Evolutionary conservation across 2,113 vertebrate species (phyloP), one percentile per base, ranked within the genome.

Genomic region (Acrocephalus kingi): DNA sequence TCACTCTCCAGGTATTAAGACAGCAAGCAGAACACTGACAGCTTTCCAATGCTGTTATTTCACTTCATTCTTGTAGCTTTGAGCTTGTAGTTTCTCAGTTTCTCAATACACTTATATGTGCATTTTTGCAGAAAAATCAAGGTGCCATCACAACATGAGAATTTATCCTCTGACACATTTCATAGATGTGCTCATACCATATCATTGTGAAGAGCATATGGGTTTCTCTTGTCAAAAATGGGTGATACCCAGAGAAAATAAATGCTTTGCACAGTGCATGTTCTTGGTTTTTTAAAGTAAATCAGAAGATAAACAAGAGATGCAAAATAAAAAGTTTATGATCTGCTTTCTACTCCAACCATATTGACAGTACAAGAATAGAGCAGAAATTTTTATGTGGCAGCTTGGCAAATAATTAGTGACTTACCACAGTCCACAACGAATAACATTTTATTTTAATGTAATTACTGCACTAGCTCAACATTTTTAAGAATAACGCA

Each of bases 261-360:
- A 89, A 89, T 88, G 69, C 56, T 96, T 94, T 83, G 45, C 45
- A 52, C 9, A 25, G 4, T 51, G 21, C 25, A 28, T 41, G 31
- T 77, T 95, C 86, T 56, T 87, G n/a, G 30, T 10, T 61, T 89
- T 52, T 76, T 37, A 59, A 84, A 72, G 25, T 13, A 89, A 74
- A 39, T 33, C 45, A 61, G 61, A 39, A 91, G 63, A 41, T 28
- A 88, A 77, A 87, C 84, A 59, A 88, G n/a, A 76, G 33, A 69
- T 37, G 41, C 30, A 76, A 95, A 96, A 86, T 66, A 35, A 10
- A 83, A 79, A 18, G 35, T 68, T 93, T 73, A 48, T 85, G n/a
- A 62, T 63, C 74, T n/a, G 16, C 41, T 90, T 95, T 94, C 79
- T 87, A 80, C 93, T 90, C 80, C 85, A 93, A 66, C 77, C 74